phyloP scores from a whole-genome alignment of 92 coral and sea anemone genomes.

The Phenganax marumi region DNA sequence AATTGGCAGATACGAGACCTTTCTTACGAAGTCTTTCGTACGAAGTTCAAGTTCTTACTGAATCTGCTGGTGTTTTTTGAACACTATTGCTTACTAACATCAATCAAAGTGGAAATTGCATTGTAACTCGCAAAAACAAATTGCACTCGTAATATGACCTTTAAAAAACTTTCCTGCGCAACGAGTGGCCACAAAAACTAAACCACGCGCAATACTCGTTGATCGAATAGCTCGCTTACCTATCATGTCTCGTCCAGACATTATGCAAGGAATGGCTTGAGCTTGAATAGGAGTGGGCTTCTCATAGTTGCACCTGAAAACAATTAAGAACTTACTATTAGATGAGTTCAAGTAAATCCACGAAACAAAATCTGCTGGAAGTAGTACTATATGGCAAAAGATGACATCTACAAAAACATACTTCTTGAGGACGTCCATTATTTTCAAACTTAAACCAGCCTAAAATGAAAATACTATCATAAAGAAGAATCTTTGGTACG shows the following conservation, averaged over 20 bases:
- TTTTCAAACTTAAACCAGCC: conserved; percentile 86
- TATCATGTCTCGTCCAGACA: conserved; percentile 98
- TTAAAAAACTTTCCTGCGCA: no score
- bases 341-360: neutral
- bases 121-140: no score
- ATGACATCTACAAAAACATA: conserved; percentile 39
- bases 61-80: no score
- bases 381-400: neutral
- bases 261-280: conserved; percentile 87
- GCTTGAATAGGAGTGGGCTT: conserved; percentile 98
- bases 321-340: neutral
- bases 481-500: neutral
- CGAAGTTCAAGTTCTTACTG: no score
- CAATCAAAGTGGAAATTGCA: neutral
- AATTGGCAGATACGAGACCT: no score
- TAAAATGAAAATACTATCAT: neutral
- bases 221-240: conserved; percentile 52
- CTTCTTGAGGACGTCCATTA: conserved; percentile 90
- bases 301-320: conserved; percentile 72
- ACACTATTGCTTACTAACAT: neutral
- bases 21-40: no score
- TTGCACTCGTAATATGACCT: no score
- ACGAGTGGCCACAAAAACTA: no score
- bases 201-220: no score
- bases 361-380: neutral